phyloP scores from a whole-genome alignment of 1,140 invertebrate genomes.

The Pseudachorutes palmiensis region DNA sequence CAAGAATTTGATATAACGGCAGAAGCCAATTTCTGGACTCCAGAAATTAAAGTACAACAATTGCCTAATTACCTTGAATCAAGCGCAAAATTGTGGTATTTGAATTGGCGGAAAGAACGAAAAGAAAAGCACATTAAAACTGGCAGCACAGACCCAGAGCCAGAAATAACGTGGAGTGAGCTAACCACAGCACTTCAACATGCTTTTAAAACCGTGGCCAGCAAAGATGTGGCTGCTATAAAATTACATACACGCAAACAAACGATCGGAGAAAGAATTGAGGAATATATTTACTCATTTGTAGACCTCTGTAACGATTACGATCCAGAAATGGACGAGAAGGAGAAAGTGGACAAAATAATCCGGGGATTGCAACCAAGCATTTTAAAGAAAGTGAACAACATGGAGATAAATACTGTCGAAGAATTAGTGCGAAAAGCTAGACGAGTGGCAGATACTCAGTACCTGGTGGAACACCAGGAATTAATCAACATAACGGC shows the following conservation, averaged over 20 bases:
- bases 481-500: not conserved
- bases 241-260: not conserved
- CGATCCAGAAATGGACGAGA: conserved; percentile 1
- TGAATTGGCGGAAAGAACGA: not conserved
- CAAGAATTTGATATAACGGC: conserved; percentile 1
- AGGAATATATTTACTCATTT: not conserved
- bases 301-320: not conserved
- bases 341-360: not conserved
- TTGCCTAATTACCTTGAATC: not conserved
- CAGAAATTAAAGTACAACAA: not conserved
- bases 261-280: not conserved
- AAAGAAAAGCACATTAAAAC: not conserved
- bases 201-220: not conserved
- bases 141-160: not conserved
- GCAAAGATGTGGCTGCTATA: not conserved
- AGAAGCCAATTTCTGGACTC: not conserved
- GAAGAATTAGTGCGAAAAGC: not conserved
- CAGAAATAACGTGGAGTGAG: not conserved
- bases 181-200: not conserved
- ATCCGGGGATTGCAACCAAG: not conserved
- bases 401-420: not conserved
- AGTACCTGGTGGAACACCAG: not conserved
- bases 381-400: not conserved
- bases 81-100: not conserved
- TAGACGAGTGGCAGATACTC: not conserved